A percentile compares a stretch with the other conserved stretches of the same genome.
Evolutionary conservation across 2,797 vertebrate genomes (phyloP).

Genomic region (Sciurus carolinensis): DNA sequence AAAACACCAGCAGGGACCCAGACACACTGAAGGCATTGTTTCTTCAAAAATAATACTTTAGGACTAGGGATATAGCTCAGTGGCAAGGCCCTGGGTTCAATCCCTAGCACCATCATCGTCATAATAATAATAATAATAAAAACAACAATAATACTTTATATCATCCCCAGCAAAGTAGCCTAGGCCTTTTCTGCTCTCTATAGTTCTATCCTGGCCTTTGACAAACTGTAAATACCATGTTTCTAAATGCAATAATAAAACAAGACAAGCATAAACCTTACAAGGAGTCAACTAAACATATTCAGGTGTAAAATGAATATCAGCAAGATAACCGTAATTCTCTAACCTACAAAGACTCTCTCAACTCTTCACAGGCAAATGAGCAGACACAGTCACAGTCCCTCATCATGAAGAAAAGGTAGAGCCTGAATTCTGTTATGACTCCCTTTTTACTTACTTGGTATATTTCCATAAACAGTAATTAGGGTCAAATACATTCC

Average conservation of each 20-base stretch:
- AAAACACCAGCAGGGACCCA: not conserved
- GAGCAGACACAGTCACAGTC: not conserved
- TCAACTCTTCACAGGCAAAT: not conserved
- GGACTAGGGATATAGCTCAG: not conserved
- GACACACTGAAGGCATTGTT: not conserved
- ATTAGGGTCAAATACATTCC: constrained; percentile 82
- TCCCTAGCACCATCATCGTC: not conserved
- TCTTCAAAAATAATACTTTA: not conserved
- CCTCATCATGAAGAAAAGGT: not conserved
- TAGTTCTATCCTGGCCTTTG: not conserved
- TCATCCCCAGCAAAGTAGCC: not conserved
- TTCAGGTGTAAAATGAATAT: not conserved
- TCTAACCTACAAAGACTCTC: not conserved
- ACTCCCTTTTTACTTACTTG: not conserved
- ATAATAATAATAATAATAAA: not conserved
- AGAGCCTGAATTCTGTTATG: not conserved
- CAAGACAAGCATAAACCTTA: not conserved
- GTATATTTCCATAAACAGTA: constrained; percentile 76
- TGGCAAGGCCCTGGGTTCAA: not conserved
- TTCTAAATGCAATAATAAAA: constrained; percentile 43
- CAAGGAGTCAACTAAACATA: not conserved
- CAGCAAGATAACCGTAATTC: not conserved
- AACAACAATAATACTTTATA: not conserved
- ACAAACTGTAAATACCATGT: not conserved
- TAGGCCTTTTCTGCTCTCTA: not conserved